These are phyloP conservation scores for Motacilla alba DNA, from an alignment of 2,113 vertebrate genomes.

Conservation along the genomic window DNA sequence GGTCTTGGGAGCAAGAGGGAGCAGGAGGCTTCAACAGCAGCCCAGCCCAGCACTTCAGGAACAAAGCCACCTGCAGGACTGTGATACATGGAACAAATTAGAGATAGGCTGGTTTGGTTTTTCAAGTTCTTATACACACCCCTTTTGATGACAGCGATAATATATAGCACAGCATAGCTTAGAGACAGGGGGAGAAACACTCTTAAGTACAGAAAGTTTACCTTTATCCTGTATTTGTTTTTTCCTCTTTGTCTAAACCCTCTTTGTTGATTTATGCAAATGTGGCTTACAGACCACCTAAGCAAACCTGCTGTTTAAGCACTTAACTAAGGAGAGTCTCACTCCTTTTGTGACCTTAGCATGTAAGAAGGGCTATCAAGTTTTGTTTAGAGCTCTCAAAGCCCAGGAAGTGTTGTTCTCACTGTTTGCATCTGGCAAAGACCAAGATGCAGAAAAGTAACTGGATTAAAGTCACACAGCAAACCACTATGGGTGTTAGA, in stretches of 20 bases:
- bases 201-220: constrained; percentile 42
- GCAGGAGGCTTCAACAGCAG: constrained; percentile 17
- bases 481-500: not conserved
- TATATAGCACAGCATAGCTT: constrained; percentile 10
- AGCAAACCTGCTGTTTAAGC: not conserved
- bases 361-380: not conserved
- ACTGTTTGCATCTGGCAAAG: not conserved
- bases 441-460: not conserved
- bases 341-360: not conserved
- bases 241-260: not conserved
- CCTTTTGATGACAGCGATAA: constrained; percentile 68
- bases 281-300: not conserved
- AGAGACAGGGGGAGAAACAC: not conserved
- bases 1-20: constrained; percentile 31
- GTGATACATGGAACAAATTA: constrained; percentile 62
- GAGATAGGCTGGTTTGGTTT: constrained; percentile 74
- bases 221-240: not conserved
- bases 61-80: constrained; percentile 63
- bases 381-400: not conserved
- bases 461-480: not conserved
- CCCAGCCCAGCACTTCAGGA: constrained; percentile 20
- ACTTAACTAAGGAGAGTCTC: not conserved
- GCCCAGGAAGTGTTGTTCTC: not conserved
- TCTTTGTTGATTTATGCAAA: not conserved
- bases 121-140: constrained; percentile 71